Evolutionary conservation across 2,113 vertebrate genomes (phyloP), one percentile per base, ranked within the genome.

Genomic region (Ophiodon elongatus): DNA sequence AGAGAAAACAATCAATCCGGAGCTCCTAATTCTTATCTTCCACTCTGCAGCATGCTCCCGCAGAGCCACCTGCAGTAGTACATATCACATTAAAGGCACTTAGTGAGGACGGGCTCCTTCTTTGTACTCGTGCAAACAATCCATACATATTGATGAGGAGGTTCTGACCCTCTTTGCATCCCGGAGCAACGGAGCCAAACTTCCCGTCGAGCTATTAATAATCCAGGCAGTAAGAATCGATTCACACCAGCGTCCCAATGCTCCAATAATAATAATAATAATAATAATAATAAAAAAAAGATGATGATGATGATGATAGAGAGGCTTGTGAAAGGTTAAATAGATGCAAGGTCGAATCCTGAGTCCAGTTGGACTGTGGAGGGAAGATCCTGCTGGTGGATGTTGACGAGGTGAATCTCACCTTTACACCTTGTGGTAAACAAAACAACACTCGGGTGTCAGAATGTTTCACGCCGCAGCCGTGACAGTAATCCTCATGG

Each of bases 1-100:
- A 14, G 19, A 68, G 23, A 62, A 65, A 87, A 80, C 64, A 73
- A 83, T 84, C 31, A 43, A 29, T 54, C 52, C 23, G 21, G 47
- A 13, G 19, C 47, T 80, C 45, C 67, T 81, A 69, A 81, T 71
- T 76, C 56, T 66, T 73, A 65, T 43, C 45, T 63, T 66, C 72
- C 8, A 17, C 68, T 86, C 60, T n/a, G n/a, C n/a, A n/a, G n/a
- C n/a, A n/a, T n/a, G 74, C 52, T 56, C 39, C 37, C 1, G 21
- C 33, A 2, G 41, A 60, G 31, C 15, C 68, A 4, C 50, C 39
- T 60, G 63, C 43, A 35, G 29, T 0, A 19, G 29, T 13, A 70
- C 23, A 76, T 14, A 68, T 68, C 72, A 69, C 72, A 67, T 54
- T 77, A 39, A 73, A 79, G 35, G 54, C 67, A 79, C 50, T 70